These are phyloP conservation scores for Yponomeuta sedellus DNA, from an alignment of 2,888 invertebrate species.

Conservation along the genomic window DNA sequence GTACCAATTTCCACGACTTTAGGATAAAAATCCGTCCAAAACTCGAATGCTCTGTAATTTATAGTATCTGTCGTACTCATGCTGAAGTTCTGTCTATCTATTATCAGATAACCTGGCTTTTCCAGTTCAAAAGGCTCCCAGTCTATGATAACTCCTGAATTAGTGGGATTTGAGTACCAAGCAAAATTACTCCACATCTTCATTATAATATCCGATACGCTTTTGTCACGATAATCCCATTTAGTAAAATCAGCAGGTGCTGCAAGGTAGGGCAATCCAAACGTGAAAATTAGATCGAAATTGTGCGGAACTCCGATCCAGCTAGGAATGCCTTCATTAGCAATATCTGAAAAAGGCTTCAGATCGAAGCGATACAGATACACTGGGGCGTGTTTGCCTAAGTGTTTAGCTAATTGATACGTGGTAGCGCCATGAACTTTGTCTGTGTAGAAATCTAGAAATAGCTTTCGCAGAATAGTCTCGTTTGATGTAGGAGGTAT, in stretches of 20 bases:
- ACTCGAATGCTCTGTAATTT: slow-evolving; percentile 86
- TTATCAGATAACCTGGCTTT: slow-evolving; percentile 82
- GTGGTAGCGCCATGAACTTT: slow-evolving; percentile 84
- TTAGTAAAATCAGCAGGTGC: slow-evolving; percentile 75
- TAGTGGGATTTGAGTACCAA: slow-evolving; percentile 82
- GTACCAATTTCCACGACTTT: slow-evolving; percentile 83
- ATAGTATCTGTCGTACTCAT: slow-evolving; percentile 82
- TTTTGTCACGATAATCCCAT: slow-evolving; percentile 87
- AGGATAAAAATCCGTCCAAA: slow-evolving; percentile 91
- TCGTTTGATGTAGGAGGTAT: slow-evolving; percentile 79
- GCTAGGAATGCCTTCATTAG: slow-evolving; percentile 80
- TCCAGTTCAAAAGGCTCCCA: slow-evolving; percentile 84
- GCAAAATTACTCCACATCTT: slow-evolving; percentile 88
- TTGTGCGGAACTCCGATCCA: slow-evolving; percentile 90
- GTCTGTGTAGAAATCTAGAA: slow-evolving; percentile 85
- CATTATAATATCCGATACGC: slow-evolving; percentile 87
- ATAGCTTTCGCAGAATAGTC: slow-evolving; percentile 77
- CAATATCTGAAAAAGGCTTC: slow-evolving; percentile 80
- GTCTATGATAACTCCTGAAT: slow-evolving; percentile 82
- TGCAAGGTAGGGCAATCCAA: slow-evolving; percentile 86
- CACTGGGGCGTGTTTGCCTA: slow-evolving; percentile 78
- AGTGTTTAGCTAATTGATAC: slow-evolving; percentile 79
- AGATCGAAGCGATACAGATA: slow-evolving; percentile 86
- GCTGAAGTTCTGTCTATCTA: slow-evolving; percentile 84
- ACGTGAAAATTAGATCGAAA: slow-evolving; percentile 87